phyloP scores from a whole-genome alignment of 2,888 invertebrate species.

The Athalia cordata region DNA sequence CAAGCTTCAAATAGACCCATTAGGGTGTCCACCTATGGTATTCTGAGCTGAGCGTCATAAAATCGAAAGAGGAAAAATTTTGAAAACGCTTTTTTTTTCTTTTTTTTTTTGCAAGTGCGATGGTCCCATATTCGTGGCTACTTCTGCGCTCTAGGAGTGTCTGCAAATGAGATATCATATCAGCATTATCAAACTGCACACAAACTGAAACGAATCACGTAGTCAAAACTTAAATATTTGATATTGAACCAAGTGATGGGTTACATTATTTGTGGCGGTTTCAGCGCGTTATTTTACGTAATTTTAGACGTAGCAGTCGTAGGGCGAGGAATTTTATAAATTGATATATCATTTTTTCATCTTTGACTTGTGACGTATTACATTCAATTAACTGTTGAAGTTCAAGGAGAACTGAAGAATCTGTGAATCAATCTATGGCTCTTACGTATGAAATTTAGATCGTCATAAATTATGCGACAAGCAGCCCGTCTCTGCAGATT shows the following conservation, averaged over 20 bases:
- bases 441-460: slow-evolving; percentile 5
- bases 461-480: slow-evolving; percentile 28
- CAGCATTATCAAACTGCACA: slow-evolving; percentile 18
- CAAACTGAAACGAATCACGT: slow-evolving; percentile 13
- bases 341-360: background rate
- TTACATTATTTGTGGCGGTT: slow-evolving; percentile 25
- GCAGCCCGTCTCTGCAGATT: slow-evolving; percentile 14
- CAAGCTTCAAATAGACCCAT: too few relatives aligned
- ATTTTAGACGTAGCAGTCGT: slow-evolving; percentile 16
- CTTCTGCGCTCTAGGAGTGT: slow-evolving; percentile 67
- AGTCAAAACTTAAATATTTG: background rate
- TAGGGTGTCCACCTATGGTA: background rate
- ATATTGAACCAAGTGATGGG: slow-evolving; percentile 4
- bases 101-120: background rate
- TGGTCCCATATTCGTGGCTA: slow-evolving; percentile 13
- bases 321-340: slow-evolving; percentile 4
- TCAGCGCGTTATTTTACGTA: background rate
- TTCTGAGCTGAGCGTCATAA: background rate
- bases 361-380: background rate
- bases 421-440: slow-evolving; percentile 9
- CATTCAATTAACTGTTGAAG: background rate
- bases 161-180: background rate
- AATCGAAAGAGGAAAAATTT: slow-evolving; percentile 2
- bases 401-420: background rate
- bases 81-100: slow-evolving; percentile 12